Conservation (phyloP, 2,888 invertebrate species). For the Euplexia lucipara region DNA sequence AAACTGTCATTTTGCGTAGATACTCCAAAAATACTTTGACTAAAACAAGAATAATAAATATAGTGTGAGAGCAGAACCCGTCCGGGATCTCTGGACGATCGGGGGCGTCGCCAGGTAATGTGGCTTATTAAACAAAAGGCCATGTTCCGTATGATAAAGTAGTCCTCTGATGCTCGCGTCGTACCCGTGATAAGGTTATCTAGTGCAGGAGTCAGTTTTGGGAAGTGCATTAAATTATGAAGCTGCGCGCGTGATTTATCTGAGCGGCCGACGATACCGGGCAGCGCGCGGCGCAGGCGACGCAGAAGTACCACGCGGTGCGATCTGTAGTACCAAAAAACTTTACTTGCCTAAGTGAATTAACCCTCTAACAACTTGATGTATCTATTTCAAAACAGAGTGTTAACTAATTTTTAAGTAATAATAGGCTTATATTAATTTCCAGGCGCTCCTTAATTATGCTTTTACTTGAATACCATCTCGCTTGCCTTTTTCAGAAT, state of each 20-base stretch:
- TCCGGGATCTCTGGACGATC: background rate
- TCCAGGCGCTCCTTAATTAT: too few relatives aligned
- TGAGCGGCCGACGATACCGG: constrained; percentile 56
- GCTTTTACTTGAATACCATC: too few relatives aligned
- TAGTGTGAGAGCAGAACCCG: background rate
- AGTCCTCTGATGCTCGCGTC: constrained; percentile 18
- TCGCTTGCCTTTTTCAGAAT: too few relatives aligned
- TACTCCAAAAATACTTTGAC: too few relatives aligned
- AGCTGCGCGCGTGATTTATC: constrained; percentile 65
- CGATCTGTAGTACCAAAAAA: background rate
- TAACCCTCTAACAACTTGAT: too few relatives aligned
- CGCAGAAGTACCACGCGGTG: constrained; percentile 17
- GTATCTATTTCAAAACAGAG: too few relatives aligned
- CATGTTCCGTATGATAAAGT: constrained; percentile 40
- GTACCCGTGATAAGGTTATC: constrained; percentile 56
- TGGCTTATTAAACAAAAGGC: constrained; percentile 31
- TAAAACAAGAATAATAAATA: background rate
- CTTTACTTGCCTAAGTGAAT: too few relatives aligned
- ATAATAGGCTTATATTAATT: too few relatives aligned
- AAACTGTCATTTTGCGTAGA: background rate
- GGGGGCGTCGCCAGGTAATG: background rate
- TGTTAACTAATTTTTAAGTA: too few relatives aligned
- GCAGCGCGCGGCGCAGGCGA: background rate
- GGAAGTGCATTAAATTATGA: constrained; percentile 67
- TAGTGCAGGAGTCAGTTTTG: constrained; percentile 63